Percentiles rank a stretch among this genome's conserved stretches.
Conservation (phyloP, 2,888 invertebrate genomes). For the Dynastes maya region DNA sequence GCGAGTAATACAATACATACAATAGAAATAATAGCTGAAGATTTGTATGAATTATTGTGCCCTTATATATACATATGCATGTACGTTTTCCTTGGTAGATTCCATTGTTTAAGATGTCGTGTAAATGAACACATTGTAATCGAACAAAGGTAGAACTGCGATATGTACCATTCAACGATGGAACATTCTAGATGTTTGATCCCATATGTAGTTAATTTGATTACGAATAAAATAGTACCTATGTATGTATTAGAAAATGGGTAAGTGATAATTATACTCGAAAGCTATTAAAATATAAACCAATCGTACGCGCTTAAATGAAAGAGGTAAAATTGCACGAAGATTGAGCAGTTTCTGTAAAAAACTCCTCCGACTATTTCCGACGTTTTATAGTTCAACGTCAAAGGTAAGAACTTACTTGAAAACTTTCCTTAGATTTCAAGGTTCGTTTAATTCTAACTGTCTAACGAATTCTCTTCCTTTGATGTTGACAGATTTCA, state of each 20-base stretch:
- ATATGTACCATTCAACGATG: not conserved
- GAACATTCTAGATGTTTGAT: not conserved
- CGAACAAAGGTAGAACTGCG: not conserved
- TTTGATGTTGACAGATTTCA: too few species aligned
- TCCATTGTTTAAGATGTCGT: conserved; percentile 11
- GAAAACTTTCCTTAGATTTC: too few species aligned
- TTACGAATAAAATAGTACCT: not conserved
- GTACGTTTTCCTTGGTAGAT: not conserved
- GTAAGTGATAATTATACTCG: not conserved
- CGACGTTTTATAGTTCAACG: too few species aligned
- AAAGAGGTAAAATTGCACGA: too few species aligned
- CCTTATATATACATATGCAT: not conserved
- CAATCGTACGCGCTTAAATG: too few species aligned
- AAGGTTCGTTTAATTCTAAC: too few species aligned
- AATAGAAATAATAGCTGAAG: not conserved
- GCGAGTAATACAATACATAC: not conserved
- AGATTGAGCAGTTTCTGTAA: too few species aligned
- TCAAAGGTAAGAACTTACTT: too few species aligned
- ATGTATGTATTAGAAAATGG: not conserved
- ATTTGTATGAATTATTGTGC: not conserved
- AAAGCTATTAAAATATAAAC: not conserved
- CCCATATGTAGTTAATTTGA: not conserved
- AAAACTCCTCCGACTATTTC: too few species aligned
- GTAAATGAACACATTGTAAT: conserved; percentile 12
- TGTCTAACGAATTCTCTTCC: too few species aligned